phyloP scores from a whole-genome alignment of 2,797 vertebrate species.

The Thamnophis elegans region DNA sequence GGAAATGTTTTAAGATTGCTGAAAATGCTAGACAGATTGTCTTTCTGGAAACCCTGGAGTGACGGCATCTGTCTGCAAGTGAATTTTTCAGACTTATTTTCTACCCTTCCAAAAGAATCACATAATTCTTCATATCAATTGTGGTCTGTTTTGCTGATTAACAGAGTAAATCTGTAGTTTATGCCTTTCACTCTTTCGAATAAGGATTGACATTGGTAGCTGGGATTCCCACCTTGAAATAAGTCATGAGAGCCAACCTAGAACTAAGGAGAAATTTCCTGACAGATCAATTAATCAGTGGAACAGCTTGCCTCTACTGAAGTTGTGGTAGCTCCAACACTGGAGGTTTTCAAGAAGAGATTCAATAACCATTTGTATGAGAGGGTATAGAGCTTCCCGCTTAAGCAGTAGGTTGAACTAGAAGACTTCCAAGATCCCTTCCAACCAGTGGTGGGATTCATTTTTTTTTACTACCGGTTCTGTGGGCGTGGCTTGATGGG shows the following conservation, averaged over 20 bases:
- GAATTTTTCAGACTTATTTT: neutral
- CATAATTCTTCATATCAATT: neutral
- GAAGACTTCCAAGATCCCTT: neutral
- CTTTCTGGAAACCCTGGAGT: neutral
- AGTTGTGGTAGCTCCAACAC: neutral
- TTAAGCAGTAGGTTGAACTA: neutral
- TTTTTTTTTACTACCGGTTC: no score
- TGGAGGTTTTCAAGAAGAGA: neutral
- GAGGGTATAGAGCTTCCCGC: neutral
- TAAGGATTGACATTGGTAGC: neutral
- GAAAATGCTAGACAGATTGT: neutral
- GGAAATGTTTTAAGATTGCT: neutral
- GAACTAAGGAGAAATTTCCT: neutral
- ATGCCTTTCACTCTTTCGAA: neutral
- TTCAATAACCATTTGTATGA: neutral
- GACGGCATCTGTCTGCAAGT: neutral
- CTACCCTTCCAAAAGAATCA: neutral
- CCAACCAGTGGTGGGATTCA: neutral
- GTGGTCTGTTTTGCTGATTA: neutral
- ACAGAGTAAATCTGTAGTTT: neutral
- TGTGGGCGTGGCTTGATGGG: no score
- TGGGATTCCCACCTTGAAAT: neutral
- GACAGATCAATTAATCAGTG: neutral
- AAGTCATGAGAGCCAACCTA: neutral
- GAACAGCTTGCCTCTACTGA: neutral